Conservation (phyloP, 2,888 invertebrate species). For the Himalopsyche tibetana region DNA sequence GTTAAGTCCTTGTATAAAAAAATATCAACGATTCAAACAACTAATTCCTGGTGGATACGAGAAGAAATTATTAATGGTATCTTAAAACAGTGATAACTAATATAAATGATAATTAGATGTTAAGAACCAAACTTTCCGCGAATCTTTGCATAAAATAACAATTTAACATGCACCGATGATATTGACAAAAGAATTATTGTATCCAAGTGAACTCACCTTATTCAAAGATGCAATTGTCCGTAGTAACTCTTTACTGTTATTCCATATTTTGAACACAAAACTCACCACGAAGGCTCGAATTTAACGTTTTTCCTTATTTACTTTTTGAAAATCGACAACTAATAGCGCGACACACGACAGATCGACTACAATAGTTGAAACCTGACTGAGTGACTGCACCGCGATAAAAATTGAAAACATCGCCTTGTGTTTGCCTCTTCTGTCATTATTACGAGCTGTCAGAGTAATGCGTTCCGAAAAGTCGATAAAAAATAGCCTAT, state of each 20-base stretch:
- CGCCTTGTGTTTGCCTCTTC: slow-evolving; percentile 37
- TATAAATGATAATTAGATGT: not conserved
- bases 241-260: slow-evolving; percentile 19
- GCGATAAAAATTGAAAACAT: slow-evolving; percentile 38
- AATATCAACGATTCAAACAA: not conserved
- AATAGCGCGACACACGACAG: not conserved
- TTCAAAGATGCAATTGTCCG: not conserved
- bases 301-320: slow-evolving; percentile 3
- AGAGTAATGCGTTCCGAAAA: slow-evolving; percentile 14
- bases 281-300: not conserved
- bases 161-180: not conserved
- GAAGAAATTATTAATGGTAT: not conserved
- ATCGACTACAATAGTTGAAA: not conserved
- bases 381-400: not conserved
- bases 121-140: no score
- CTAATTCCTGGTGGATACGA: no score
- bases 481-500: not conserved
- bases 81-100: not conserved
- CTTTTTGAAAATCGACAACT: slow-evolving; percentile 18
- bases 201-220: not conserved
- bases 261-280: slow-evolving; percentile 32
- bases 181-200: not conserved
- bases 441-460: slow-evolving; percentile 15
- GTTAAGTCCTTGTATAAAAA: not conserved
- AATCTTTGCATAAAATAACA: not conserved